phyloP scores from a whole-genome alignment of 1,140 invertebrate genomes.

The Habropoda laboriosa region DNA sequence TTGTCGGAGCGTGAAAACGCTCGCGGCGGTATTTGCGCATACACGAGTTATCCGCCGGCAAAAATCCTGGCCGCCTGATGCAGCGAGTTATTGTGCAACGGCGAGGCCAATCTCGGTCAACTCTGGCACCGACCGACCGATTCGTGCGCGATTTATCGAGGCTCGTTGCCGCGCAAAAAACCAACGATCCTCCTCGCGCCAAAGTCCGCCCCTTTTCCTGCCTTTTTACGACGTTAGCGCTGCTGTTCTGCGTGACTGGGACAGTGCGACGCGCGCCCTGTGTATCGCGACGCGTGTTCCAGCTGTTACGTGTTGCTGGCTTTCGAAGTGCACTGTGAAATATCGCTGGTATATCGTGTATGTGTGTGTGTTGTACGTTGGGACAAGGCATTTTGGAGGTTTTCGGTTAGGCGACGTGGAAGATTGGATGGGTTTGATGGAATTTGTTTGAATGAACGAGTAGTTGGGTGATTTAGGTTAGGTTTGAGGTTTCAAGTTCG shows the following conservation, averaged over 20 bases:
- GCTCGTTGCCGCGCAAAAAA: constrained; percentile 45
- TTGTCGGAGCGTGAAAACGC: constrained; percentile 55
- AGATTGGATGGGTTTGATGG: neutral
- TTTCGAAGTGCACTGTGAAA: neutral
- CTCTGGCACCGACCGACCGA: constrained; percentile 59
- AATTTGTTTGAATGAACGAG: neutral
- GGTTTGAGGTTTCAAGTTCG: neutral
- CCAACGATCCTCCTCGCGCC: neutral
- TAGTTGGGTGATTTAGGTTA: neutral
- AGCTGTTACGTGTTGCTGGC: neutral
- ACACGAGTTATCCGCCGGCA: constrained; percentile 39
- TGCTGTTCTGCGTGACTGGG: neutral
- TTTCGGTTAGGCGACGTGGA: neutral
- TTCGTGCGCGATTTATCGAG: constrained; percentile 62
- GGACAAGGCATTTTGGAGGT: too few species aligned
- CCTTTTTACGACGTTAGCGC: constrained; percentile 10
- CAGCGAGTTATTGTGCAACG: constrained; percentile 64
- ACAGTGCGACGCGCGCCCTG: too few species aligned
- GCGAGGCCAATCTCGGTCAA: constrained; percentile 63
- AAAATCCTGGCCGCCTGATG: constrained; percentile 58
- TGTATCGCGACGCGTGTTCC: neutral
- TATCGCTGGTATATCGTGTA: neutral
- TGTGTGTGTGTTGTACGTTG: neutral
- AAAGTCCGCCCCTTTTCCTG: constrained; percentile 25
- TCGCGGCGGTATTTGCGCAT: constrained; percentile 42